Evolutionary conservation across 2,797 vertebrate species (phyloP).

Genomic region (Sebastiscus tertius): DNA sequence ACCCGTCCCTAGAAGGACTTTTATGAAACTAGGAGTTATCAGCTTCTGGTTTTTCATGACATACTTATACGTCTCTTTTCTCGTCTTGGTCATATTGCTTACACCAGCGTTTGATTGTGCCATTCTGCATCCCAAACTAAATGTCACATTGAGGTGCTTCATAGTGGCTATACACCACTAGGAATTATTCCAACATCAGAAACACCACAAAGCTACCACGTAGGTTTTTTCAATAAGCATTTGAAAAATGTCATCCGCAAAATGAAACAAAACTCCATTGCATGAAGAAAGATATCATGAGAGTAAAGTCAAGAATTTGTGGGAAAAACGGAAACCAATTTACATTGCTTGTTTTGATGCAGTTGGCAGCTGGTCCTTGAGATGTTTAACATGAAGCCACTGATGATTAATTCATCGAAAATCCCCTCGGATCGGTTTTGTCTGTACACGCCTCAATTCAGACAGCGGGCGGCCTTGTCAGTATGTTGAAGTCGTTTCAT

Average conservation of each 20-base stretch:
- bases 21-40: too few relatives aligned
- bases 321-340: background rate
- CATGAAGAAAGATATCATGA: background rate
- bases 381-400: background rate
- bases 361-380: constrained; percentile 10
- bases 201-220: background rate
- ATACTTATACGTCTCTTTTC: too few relatives aligned
- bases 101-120: background rate
- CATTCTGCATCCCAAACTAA: background rate
- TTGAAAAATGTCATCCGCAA: background rate
- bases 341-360: background rate
- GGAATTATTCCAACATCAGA: background rate
- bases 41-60: too few relatives aligned
- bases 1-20: too few relatives aligned
- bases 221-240: background rate
- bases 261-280: background rate
- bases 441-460: constrained; percentile 13
- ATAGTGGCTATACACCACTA: background rate
- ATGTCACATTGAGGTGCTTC: background rate
- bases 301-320: background rate
- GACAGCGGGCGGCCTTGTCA: constrained; percentile 19
- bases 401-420: constrained; percentile 26
- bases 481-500: constrained; percentile 1
- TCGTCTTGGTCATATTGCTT: background rate
- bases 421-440: background rate